Evolutionary conservation across 1,140 invertebrate genomes (phyloP), one percentile per base, ranked within the genome.

Genomic region (Mamestra configurata): DNA sequence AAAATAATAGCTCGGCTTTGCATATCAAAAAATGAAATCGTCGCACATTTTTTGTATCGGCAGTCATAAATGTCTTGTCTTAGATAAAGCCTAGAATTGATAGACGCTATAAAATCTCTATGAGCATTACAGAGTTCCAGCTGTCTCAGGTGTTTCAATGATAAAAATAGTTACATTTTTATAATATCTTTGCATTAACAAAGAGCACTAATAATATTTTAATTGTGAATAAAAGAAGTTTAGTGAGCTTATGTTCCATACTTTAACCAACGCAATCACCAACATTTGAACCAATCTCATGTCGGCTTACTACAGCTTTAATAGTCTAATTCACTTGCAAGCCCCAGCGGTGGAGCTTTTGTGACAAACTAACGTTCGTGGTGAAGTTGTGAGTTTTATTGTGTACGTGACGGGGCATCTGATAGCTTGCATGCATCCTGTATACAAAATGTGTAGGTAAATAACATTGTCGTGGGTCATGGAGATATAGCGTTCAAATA

Each of bases 351-450:
- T 78, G 73, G 78, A 81, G 82, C 88, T 90, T 89, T 89, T 90
- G 84, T 90, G 79, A 82, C 83, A 82, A 81, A 79, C 77, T 76
- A 77, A 71, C 72, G 46, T 84, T 85, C 83, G 79, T 83, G 84
- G 84, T 83, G 84, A 83, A 84, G 80, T 84, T 86, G 82, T 84
- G 80, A 84, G 82, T 82, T 88, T 89, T 86, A 89, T 88, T 85
- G 87, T 83, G 79, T 90, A 90, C 88, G 88, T 88, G 88, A 88
- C 78, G 79, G 79, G 82, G 81, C 80, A 82, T 82, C 82, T 84
- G 82, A 86, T 77, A 59, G 73, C 68, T 73, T 22, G 77, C 66
- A 51, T 81, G 80, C 75, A 77, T 77, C 53, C 57, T 77, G 40
- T 73, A 78, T 81, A 64, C 55, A 43, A 15, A 24, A 18, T 43